These are phyloP conservation scores for Holothuria leucospilota DNA, from an alignment of 53 echinoderm and acorn worm genomes.

Conservation along the genomic window DNA sequence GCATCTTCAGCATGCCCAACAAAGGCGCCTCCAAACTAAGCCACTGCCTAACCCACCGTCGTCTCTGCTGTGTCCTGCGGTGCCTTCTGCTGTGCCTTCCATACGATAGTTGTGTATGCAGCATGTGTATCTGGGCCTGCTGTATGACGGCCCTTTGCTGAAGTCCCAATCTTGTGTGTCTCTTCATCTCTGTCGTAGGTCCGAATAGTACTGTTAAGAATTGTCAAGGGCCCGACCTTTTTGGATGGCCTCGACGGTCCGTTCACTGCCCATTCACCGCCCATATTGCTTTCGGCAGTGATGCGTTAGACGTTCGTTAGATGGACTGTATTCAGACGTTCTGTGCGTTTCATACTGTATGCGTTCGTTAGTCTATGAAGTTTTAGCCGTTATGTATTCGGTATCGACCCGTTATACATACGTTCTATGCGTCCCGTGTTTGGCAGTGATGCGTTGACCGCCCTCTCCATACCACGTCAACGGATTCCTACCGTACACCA, in stretches of 20 bases:
- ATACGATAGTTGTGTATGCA: neutral
- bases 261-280: neutral
- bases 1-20: neutral
- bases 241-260: too few relatives aligned
- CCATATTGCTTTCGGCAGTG: constrained; percentile 3
- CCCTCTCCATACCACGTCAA: neutral
- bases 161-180: neutral
- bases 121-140: neutral
- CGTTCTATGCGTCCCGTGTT: neutral
- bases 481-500: neutral
- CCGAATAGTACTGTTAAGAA: neutral
- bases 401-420: neutral
- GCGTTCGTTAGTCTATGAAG: neutral
- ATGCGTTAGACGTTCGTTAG: neutral
- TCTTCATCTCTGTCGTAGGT: neutral
- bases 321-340: constrained; percentile 1
- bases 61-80: too few relatives aligned
- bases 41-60: neutral
- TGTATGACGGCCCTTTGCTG: neutral
- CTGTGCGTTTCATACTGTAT: neutral
- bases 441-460: neutral
- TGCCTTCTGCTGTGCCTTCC: too few relatives aligned
- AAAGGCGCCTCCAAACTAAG: too few relatives aligned
- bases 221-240: too few relatives aligned
- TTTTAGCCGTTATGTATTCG: neutral